These are phyloP conservation scores for Reinhardtius hippoglossoides DNA, from an alignment of 2,113 vertebrate genomes.

Conservation along the genomic window DNA sequence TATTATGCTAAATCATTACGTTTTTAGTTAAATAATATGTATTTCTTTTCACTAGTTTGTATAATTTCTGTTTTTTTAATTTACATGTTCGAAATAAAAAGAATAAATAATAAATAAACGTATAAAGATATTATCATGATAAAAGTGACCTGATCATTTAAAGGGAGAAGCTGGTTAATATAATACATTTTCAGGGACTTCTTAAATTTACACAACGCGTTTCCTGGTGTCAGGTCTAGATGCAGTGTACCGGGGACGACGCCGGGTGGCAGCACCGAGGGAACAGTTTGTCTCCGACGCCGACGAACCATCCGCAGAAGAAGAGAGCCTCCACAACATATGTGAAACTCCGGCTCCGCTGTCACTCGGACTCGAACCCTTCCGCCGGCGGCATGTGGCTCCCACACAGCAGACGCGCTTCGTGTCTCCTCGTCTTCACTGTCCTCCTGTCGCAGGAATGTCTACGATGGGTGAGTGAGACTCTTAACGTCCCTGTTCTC, in stretches of 20 bases:
- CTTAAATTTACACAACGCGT: neutral
- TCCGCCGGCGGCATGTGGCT: conserved; percentile 50
- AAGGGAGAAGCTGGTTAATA: no score
- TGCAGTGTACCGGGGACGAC: neutral
- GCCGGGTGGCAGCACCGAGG: conserved; percentile 54
- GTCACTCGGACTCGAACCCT: conserved; percentile 12
- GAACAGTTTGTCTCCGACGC: conserved; percentile 11
- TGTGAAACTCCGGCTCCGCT: conserved; percentile 34
- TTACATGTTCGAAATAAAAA: no score
- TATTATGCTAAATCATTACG: no score
- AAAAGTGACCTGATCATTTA: no score
- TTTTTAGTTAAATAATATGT: no score
- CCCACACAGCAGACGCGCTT: conserved; percentile 13
- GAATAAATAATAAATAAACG: no score
- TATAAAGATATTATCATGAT: no score
- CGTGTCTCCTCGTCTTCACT: conserved; percentile 23
- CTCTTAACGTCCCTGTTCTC: neutral
- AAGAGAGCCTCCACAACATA: conserved; percentile 53
- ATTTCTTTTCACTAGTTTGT: no score
- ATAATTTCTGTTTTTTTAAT: no score
- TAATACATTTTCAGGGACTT: no score
- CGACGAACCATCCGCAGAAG: conserved; percentile 35
- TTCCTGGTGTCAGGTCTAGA: neutral
- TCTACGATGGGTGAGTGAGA: conserved; percentile 70
- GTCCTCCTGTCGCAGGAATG: conserved; percentile 46